phyloP scores from a whole-genome alignment of 92 coral and sea anemone genomes.

The Pocillopora grandis region DNA sequence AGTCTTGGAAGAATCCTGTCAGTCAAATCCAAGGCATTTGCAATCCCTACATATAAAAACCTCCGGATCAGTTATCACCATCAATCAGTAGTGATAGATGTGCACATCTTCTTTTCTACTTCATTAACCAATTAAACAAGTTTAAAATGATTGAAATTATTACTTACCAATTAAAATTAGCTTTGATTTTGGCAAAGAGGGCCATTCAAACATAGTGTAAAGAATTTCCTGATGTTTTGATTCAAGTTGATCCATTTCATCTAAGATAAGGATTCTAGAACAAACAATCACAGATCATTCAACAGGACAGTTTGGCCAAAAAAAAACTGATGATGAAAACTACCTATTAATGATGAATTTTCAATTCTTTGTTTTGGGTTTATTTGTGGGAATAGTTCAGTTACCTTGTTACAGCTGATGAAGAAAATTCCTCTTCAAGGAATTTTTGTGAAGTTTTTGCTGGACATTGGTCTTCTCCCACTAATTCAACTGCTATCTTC shows the following conservation, averaged over 20 bases:
- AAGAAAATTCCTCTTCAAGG: constrained; percentile 75
- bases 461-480: constrained; percentile 68
- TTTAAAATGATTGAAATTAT: no score
- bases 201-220: constrained; percentile 99
- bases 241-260: constrained; percentile 96
- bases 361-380: no score
- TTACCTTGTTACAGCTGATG: constrained; percentile 34
- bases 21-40: constrained; percentile 97
- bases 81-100: no score
- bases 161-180: constrained; percentile 80
- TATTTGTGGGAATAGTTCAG: background rate
- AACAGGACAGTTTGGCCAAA: no score
- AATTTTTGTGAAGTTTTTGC: constrained; percentile 77
- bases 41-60: constrained; percentile 68
- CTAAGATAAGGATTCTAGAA: constrained; percentile 82
- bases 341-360: no score
- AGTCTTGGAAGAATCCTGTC: constrained; percentile 96
- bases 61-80: no score
- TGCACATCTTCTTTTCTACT: no score
- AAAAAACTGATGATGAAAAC: no score
- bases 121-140: background rate
- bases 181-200: constrained; percentile 82
- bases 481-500: constrained; percentile 81
- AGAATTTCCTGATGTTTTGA: constrained; percentile 92
- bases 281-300: background rate